Evolutionary conservation across 2,797 vertebrate species (phyloP), one percentile per base, ranked within the genome.

Genomic region (Neostethus bicornis): DNA sequence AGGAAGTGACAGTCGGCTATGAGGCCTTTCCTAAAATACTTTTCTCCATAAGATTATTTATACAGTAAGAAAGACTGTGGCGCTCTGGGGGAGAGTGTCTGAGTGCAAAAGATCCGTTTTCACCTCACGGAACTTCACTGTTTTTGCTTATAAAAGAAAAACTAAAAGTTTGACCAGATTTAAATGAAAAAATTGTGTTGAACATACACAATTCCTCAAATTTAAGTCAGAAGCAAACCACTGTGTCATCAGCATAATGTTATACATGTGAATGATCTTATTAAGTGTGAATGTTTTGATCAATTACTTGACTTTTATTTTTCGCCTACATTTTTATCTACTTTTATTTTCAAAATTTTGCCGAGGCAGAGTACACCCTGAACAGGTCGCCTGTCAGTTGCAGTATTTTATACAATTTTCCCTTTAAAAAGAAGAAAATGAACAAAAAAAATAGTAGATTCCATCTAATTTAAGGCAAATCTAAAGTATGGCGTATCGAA

Each of bases 81-180:
- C 10, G 1, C 31, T 51, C 16, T 39, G 64, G 51, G n/a, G 38
- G 25, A 43, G 41, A 52, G 42, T 38, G 32, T 68, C 63, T 50
- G 35, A 74, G 46, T 49, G 50, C 64, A 23, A 12, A 60, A 81
- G 75, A 79, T 61, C 73, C 62, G 68, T 73, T 80, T 80, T 55
- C 49, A 63, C 20, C 61, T n/a, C n/a, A 42, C 49, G 66, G 51
- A 61, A 13, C 13, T 13, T 32, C 32, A 5, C 4, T 32, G 4
- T 32, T 4, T 32, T 14, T 32, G 13, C 31, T 31, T 26, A 28
- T 26, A 28, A 28, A 28, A 9, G 2, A 3, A 10, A 28, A 10
- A 10, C 9, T 3, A 2, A 31, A 8, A 2, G 11, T 29, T 10
- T 29, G 2, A 29, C 28, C 28, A 29, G 10, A 29, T 29, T 28